Percentiles rank a stretch among this genome's conserved stretches.
These are phyloP conservation scores for Tryphoninae sp. DNA, from an alignment of 2,888 invertebrate genomes.

Conservation along the genomic window DNA sequence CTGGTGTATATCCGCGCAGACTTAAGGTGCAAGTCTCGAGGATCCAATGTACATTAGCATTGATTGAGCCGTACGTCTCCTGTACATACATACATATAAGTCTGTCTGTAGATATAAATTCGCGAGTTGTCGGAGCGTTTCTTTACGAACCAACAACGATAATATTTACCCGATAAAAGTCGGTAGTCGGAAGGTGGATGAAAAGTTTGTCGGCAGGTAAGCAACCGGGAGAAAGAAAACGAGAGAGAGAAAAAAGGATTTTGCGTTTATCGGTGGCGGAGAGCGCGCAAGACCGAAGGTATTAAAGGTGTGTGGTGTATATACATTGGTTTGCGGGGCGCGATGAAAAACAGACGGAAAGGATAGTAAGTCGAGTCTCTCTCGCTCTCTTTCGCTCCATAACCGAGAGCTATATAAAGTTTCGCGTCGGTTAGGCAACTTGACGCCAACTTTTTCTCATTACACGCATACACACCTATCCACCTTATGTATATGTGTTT, in stretches of 20 bases:
- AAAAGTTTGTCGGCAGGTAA: constrained; percentile 51
- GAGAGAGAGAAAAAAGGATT: constrained; percentile 29
- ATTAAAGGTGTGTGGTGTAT: constrained; percentile 48
- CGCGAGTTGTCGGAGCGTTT: constrained; percentile 43
- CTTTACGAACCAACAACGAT: constrained; percentile 44
- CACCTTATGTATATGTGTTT: not conserved
- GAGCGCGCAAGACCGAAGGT: constrained; percentile 29
- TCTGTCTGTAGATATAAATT: constrained; percentile 19
- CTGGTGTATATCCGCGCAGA: not conserved
- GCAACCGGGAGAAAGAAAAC: not conserved
- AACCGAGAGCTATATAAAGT: constrained; percentile 57
- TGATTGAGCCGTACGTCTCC: constrained; percentile 52
- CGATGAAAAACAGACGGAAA: constrained; percentile 49
- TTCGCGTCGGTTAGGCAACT: constrained; percentile 55
- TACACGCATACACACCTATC: constrained; percentile 29
- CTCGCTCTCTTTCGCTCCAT: constrained; percentile 28
- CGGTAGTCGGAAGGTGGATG: constrained; percentile 17
- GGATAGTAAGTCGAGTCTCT: constrained; percentile 44
- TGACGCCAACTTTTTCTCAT: constrained; percentile 64
- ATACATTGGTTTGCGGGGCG: constrained; percentile 18
- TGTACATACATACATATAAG: not conserved
- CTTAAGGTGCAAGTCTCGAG: constrained; percentile 35
- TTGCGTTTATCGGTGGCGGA: constrained; percentile 51
- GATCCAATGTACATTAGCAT: constrained; percentile 47
- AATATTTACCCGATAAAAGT: constrained; percentile 55